Conservation (phyloP, 2,113 vertebrate species). For the Notechis scutatus region DNA sequence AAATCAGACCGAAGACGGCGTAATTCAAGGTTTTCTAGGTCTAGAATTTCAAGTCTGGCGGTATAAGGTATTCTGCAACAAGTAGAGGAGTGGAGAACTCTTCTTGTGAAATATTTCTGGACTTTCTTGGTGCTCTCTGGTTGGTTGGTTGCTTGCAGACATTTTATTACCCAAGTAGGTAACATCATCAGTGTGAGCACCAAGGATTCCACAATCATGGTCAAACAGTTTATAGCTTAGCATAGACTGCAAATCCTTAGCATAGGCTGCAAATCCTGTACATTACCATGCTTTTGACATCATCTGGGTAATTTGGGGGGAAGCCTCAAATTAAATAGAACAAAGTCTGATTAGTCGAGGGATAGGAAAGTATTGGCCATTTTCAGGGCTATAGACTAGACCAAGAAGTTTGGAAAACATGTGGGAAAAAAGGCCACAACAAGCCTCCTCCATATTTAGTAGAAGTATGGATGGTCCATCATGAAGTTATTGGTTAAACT, state of each 20-base stretch:
- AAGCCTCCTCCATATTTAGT: neutral
- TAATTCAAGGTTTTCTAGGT: no score
- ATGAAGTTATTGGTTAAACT: neutral
- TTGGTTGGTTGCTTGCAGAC: neutral
- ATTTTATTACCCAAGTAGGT: neutral
- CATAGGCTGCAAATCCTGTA: neutral
- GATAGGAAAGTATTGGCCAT: neutral
- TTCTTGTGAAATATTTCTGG: no score
- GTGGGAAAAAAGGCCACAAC: neutral
- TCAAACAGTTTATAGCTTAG: neutral
- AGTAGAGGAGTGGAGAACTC: no score
- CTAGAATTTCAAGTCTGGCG: no score
- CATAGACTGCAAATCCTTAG: neutral
- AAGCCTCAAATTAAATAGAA: neutral
- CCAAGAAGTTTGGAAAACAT: neutral
- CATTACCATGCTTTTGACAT: neutral
- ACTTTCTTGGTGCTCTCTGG: neutral
- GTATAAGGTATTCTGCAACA: no score
- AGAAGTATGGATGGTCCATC: neutral
- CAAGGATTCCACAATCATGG: neutral
- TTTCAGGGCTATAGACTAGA: neutral
- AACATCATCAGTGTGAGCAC: neutral
- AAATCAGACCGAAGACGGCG: no score
- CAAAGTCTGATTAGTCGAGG: neutral
- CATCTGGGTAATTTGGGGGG: neutral